A percentile compares a stretch with the other conserved stretches of the same genome.
Evolutionary conservation across 2,888 invertebrate genomes (phyloP).

Genomic region (Blastobasis lacticolella): DNA sequence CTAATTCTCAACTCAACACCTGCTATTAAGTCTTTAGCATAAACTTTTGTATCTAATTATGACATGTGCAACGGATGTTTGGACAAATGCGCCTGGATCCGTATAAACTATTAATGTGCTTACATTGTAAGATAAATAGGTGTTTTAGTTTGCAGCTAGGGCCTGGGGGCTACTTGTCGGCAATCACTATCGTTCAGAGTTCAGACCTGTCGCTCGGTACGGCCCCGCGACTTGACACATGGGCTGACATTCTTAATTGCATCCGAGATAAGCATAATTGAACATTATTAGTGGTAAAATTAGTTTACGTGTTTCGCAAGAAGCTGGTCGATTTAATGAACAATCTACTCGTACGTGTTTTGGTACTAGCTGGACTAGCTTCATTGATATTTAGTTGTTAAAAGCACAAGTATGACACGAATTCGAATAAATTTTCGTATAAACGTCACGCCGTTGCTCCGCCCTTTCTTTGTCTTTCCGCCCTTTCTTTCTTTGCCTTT

Average conservation of each 20-base stretch:
- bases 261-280: slow-evolving; percentile 21
- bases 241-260: slow-evolving; percentile 21
- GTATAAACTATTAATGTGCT: too few relatives aligned
- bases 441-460: too few relatives aligned
- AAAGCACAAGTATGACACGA: background rate
- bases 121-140: too few relatives aligned
- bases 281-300: slow-evolving; percentile 3
- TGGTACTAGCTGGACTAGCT: background rate
- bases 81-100: background rate
- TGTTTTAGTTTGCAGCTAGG: too few relatives aligned
- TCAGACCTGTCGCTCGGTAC: too few relatives aligned
- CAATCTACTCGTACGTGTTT: background rate
- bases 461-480: too few relatives aligned
- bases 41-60: background rate
- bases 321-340: background rate
- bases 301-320: background rate
- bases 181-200: slow-evolving; percentile 1
- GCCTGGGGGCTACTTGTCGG: too few relatives aligned
- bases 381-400: background rate
- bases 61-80: slow-evolving; percentile 1
- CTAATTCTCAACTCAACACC: slow-evolving; percentile 13
- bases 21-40: slow-evolving; percentile 10
- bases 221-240: slow-evolving; percentile 14
- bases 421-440: too few relatives aligned
- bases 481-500: too few relatives aligned